phyloP scores from a whole-genome alignment of 2,113 vertebrate genomes.

The Nymphicus hollandicus region DNA sequence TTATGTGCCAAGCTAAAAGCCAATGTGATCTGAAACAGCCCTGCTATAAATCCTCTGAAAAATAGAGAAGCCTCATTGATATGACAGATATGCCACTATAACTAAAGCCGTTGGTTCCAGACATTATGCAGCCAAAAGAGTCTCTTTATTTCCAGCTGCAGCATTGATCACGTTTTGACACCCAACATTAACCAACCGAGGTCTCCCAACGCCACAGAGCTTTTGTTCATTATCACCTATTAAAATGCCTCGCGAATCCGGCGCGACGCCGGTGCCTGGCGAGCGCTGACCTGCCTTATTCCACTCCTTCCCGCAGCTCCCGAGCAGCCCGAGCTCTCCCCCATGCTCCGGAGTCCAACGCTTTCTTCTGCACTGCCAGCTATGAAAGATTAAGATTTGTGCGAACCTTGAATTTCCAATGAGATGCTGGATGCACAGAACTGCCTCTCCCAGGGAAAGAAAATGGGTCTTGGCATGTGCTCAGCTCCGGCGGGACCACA shows the following conservation, averaged over 20 bases:
- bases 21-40: neutral
- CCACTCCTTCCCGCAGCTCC: neutral
- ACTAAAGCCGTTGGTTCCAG: slow-evolving; percentile 1
- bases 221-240: neutral
- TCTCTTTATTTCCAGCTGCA: slow-evolving; percentile 31
- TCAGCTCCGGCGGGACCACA: accelerated
- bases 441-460: neutral
- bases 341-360: neutral
- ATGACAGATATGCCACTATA: neutral
- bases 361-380: neutral
- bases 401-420: neutral
- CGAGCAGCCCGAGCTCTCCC: accelerated
- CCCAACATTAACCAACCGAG: neutral
- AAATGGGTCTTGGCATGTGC: accelerated
- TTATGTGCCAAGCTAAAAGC: neutral
- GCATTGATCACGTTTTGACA: slow-evolving; percentile 4
- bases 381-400: accelerated
- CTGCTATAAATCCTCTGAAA: neutral
- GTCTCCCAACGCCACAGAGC: neutral
- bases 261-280: neutral
- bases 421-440: neutral
- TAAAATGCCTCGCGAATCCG: accelerated
- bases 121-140: neutral
- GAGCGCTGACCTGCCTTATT: neutral
- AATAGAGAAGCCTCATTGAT: neutral